Evolutionary conservation across 2,113 vertebrate species (phyloP), one percentile per base, ranked within the genome.

Genomic region (Corythoichthys intestinalis): DNA sequence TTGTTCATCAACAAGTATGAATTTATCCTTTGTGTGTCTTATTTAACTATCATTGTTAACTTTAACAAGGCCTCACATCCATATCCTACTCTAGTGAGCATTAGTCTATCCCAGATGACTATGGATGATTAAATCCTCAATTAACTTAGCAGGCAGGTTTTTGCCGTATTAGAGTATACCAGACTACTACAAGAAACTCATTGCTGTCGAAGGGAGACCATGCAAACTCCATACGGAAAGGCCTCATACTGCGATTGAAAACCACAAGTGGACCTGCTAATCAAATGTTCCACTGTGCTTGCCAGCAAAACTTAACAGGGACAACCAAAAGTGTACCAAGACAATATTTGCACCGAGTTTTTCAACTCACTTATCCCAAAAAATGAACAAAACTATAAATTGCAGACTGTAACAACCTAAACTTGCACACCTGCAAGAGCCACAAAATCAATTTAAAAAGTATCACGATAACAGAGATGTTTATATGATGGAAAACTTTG

Each of bases 1-100:
- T 68, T 7, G 12, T 72, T 80, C 66, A 83, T 74, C 74, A 44
- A 20, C 74, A 44, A 12, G 39, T 46, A 15, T 60, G 58, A 17
- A 60, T 20, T n/a, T 53, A 6, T 20, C 10, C n/a, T 20, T 53
- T 20, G 49, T 50, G 15, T 50, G 49, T 15, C 49, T 50, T 14
- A 15, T 50, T 15, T 4, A 15, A 50, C 49, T 6, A 50, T 50
- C 15, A 28, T 28, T 28, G 20, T 28, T 28, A 28, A 56, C 53
- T 28, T 28, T 11, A 56, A 28, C 20, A 56, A 34, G 20, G n/a
- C 28, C 2, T 54, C 20, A 9, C 20, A 28, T 54, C 52, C 52
- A 54, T 28, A 54, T 54, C n/a, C n/a, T 28, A 6, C 28, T 54
- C 7, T 28, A 10, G 20, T 4, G 9, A 28, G n/a, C 53, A 28